A percentile compares a stretch with the other conserved stretches of the same genome.
Evolutionary conservation across 2,888 invertebrate species (phyloP).

Genomic region (Cenopis cana): DNA sequence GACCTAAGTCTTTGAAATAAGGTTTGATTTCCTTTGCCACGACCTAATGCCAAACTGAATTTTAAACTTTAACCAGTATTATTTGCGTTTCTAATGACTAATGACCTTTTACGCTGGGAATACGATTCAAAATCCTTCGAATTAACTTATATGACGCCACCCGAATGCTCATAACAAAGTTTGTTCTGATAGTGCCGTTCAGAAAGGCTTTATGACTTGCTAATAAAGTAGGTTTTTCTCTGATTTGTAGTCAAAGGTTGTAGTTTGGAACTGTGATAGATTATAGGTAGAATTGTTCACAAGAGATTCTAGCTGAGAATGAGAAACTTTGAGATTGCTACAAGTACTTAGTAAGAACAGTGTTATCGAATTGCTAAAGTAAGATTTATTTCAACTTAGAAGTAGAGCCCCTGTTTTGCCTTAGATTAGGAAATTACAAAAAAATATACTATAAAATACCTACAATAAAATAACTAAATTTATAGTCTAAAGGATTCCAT

Average conservation of each 20-base stretch:
- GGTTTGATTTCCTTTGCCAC: neutral
- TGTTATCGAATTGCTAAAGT: neutral
- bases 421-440: too few species aligned
- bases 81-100: neutral
- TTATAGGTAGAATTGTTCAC: slow-evolving; percentile 17
- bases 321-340: slow-evolving; percentile 25
- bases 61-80: neutral
- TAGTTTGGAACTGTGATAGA: neutral
- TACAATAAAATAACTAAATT: too few species aligned
- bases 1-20: neutral
- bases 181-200: neutral
- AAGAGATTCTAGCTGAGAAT: slow-evolving; percentile 26
- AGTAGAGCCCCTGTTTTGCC: too few species aligned
- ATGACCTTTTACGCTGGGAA: neutral
- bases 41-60: neutral
- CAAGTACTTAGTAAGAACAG: slow-evolving; percentile 1
- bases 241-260: neutral
- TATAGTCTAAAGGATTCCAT: too few species aligned
- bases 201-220: neutral
- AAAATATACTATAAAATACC: too few species aligned
- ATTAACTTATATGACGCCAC: neutral
- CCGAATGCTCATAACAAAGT: slow-evolving; percentile 13
- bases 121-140: neutral
- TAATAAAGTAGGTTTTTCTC: neutral
- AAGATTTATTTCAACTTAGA: neutral